phyloP scores from a whole-genome alignment of 2,113 vertebrate genomes.

The Quiscalus mexicanus region DNA sequence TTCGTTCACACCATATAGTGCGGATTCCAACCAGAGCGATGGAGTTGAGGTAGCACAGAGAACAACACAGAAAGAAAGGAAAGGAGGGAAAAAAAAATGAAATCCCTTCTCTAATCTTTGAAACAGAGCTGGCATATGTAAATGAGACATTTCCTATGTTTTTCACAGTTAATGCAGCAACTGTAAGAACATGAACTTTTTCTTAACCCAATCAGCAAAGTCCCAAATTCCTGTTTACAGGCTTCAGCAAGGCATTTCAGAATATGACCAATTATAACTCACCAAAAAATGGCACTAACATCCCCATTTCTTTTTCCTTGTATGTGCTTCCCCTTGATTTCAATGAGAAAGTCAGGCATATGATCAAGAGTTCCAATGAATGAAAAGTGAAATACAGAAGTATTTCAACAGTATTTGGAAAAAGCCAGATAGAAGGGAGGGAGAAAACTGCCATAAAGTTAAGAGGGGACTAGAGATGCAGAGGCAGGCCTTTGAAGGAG shows the following conservation, averaged over 20 bases:
- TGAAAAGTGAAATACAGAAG: neutral
- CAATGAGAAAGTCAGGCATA: neutral
- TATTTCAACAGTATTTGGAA: neutral
- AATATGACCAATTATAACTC: neutral
- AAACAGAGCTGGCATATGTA: neutral
- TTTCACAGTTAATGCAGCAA: neutral
- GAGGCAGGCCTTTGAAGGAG: neutral
- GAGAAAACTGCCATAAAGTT: neutral
- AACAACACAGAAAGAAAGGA: slow-evolving; percentile 20
- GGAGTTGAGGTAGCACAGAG: slow-evolving; percentile 36
- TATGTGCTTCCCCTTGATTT: neutral
- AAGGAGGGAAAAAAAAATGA: neutral
- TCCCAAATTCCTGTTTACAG: neutral
- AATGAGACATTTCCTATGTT: neutral
- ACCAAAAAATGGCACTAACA: neutral
- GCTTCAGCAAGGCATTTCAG: neutral
- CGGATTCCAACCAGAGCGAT: slow-evolving; percentile 42
- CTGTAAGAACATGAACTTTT: neutral
- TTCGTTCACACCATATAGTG: neutral
- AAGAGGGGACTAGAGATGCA: neutral
- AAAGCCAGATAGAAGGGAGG: neutral
- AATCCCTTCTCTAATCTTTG: slow-evolving; percentile 17
- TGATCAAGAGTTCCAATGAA: neutral
- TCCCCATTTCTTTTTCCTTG: neutral
- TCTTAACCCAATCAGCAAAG: neutral